Conservation (phyloP, 2,797 vertebrate species). For the Myripristis jacobus region DNA sequence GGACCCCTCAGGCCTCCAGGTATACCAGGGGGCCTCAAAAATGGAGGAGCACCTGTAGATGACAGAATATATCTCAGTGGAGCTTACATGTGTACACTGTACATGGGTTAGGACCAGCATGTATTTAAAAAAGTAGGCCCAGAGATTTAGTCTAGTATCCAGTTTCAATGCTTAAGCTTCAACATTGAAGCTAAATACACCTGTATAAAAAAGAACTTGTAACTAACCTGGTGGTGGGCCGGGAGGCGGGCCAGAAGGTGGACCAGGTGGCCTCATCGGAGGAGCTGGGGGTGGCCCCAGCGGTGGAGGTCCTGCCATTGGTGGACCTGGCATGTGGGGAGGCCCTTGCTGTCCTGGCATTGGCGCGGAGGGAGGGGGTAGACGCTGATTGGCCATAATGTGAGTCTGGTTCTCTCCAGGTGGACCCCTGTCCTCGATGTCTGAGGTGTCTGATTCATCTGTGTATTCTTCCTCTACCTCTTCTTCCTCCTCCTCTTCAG, state of each 20-base stretch:
- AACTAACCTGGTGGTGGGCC: constrained; percentile 93
- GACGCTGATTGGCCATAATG: constrained; percentile 66
- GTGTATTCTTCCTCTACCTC: constrained; percentile 93
- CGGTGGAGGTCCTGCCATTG: constrained; percentile 93
- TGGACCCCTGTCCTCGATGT: constrained; percentile 84
- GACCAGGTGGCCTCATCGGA: constrained; percentile 94
- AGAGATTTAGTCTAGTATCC: not conserved
- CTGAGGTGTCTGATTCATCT: constrained; percentile 86
- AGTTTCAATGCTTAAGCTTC: not conserved
- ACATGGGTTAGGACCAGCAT: not conserved
- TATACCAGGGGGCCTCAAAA: constrained; percentile 93
- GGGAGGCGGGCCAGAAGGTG: constrained; percentile 94
- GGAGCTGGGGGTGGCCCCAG: constrained; percentile 95
- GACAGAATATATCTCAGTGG: constrained; percentile 1
- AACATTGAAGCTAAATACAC: not conserved
- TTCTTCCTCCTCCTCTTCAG: constrained; percentile 92
- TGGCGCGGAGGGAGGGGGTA: constrained; percentile 74
- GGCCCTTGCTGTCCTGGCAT: constrained; percentile 82
- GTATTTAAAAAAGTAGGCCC: not conserved
- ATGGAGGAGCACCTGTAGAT: constrained; percentile 91
- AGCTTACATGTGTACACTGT: not conserved
- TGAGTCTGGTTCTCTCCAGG: constrained; percentile 76
- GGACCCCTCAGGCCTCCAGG: constrained; percentile 91
- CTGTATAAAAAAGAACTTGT: not conserved
- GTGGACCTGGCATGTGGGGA: constrained; percentile 90